phyloP scores from a whole-genome alignment of 2,797 vertebrate genomes.

The Calcarius lapponicus region DNA sequence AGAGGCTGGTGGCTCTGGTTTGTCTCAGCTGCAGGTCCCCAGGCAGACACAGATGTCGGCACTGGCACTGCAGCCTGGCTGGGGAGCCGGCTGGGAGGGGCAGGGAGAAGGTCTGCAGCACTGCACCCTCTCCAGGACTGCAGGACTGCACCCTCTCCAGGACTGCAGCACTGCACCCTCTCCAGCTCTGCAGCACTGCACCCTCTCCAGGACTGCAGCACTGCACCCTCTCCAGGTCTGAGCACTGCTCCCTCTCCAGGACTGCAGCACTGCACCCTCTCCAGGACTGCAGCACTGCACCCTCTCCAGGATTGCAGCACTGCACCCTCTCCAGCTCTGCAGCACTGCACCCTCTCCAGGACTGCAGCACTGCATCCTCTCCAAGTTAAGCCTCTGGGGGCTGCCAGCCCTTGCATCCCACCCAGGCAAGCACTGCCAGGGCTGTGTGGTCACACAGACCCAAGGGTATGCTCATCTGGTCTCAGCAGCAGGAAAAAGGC shows the following conservation, averaged over 20 bases:
- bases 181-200: too few relatives aligned
- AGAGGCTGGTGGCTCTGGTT: not conserved
- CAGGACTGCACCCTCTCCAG: not conserved
- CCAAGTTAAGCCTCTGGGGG: not conserved
- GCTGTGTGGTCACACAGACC: not conserved
- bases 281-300: too few relatives aligned
- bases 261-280: not conserved
- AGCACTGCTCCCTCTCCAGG: too few relatives aligned
- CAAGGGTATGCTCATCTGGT: not conserved
- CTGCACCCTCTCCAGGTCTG: too few relatives aligned
- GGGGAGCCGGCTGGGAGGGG: accelerated
- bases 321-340: accelerated
- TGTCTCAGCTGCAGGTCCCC: not conserved
- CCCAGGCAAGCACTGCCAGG: accelerated
- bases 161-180: not conserved
- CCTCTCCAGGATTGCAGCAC: too few relatives aligned
- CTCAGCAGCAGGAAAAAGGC: not conserved
- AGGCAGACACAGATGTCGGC: not conserved
- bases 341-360: not conserved
- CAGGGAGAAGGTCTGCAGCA: not conserved
- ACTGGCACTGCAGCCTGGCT: not conserved
- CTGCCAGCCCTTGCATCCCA: not conserved
- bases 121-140: accelerated
- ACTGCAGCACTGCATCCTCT: not conserved
- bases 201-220: too few relatives aligned